These are phyloP conservation scores for Sebastes vulpes DNA, from an alignment of 2,797 vertebrate genomes.

Conservation along the genomic window DNA sequence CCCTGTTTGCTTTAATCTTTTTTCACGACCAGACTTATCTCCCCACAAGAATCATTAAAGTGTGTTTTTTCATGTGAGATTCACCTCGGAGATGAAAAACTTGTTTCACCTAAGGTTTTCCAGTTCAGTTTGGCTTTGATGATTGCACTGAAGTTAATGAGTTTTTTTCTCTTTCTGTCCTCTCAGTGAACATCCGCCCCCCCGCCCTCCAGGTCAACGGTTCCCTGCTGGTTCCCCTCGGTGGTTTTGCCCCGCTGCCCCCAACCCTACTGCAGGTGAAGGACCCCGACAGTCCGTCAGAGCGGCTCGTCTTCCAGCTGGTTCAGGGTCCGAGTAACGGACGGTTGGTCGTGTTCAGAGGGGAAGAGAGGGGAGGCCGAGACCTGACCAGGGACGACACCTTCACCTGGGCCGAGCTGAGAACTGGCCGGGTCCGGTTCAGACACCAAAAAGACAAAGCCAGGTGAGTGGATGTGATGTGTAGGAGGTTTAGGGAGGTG, in stretches of 20 bases:
- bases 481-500: not conserved
- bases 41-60: not conserved
- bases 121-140: not conserved
- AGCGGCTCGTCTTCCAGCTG: constrained; percentile 83
- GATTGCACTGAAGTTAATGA: not conserved
- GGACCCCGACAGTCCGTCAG: constrained; percentile 67
- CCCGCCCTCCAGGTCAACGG: constrained; percentile 81
- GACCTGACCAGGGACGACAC: constrained; percentile 78
- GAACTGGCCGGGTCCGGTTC: constrained; percentile 84
- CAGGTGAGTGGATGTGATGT: constrained; percentile 84
- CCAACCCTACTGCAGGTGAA: constrained; percentile 78
- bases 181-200: constrained; percentile 80
- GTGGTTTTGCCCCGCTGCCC: constrained; percentile 80
- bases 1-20: not conserved
- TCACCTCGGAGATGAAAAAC: not conserved
- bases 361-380: constrained; percentile 30
- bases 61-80: not conserved
- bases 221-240: constrained; percentile 88
- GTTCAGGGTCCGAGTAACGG: constrained; percentile 87
- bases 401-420: constrained; percentile 88
- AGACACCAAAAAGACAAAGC: constrained; percentile 85
- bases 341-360: constrained; percentile 71
- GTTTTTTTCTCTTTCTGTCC: not conserved
- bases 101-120: not conserved
- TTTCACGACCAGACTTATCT: not conserved